Percentiles rank a stretch among this genome's conserved stretches.
These are phyloP conservation scores for Perca fluviatilis DNA, from an alignment of 2,113 vertebrate species.

Conservation along the genomic window DNA sequence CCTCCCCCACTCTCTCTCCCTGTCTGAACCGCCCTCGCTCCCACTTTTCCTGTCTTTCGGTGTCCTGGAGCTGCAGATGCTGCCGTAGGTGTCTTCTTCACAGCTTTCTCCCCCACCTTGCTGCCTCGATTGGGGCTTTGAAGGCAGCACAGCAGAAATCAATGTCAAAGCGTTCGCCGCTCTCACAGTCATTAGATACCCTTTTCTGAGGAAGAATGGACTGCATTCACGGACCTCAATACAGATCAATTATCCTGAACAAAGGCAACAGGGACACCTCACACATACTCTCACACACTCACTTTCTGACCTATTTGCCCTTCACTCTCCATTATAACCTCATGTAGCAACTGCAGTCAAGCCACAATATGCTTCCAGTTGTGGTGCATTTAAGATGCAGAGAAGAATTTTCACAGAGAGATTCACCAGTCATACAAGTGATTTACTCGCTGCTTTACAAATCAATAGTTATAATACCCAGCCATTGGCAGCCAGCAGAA, in stretches of 20 bases:
- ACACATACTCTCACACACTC: neutral
- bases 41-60: constrained; percentile 14
- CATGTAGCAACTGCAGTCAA: neutral
- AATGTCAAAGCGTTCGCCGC: constrained; percentile 53
- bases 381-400: neutral
- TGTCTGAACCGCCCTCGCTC: constrained; percentile 20
- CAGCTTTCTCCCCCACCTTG: neutral
- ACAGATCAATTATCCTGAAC: constrained; percentile 32
- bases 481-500: constrained; percentile 33
- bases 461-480: constrained; percentile 58
- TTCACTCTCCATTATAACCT: constrained; percentile 24
- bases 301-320: constrained; percentile 13
- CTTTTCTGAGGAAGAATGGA: constrained; percentile 61
- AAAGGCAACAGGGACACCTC: constrained; percentile 31
- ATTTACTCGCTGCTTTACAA: constrained; percentile 48
- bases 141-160: constrained; percentile 58
- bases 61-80: constrained; percentile 30
- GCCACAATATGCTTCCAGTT: neutral
- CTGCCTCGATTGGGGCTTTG: constrained; percentile 37
- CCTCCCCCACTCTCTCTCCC: neutral
- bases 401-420: constrained; percentile 16
- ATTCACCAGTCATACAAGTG: constrained; percentile 16
- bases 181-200: constrained; percentile 54
- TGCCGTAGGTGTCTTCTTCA: constrained; percentile 43
- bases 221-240: constrained; percentile 25